Conservation (phyloP, 1,140 invertebrate species). For the Drosophila santomea region DNA sequence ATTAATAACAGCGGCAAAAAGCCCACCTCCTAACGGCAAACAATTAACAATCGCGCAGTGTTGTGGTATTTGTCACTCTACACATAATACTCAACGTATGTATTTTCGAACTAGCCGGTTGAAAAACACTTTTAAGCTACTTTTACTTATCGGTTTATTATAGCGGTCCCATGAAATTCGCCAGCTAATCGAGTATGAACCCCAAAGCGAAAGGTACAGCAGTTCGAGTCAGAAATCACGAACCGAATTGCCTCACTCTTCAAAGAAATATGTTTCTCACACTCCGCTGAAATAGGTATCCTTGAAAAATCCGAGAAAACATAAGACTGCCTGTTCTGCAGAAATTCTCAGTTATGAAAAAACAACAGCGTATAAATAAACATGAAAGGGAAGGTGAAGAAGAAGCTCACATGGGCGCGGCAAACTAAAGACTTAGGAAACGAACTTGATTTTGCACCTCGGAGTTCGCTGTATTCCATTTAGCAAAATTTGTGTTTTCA, state of each 20-base stretch:
- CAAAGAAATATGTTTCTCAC: constrained; percentile 44
- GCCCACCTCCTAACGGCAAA: constrained; percentile 44
- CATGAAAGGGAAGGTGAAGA: constrained; percentile 21
- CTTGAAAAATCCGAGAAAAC: constrained; percentile 63
- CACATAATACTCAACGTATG: constrained; percentile 42
- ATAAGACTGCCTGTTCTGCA: constrained; percentile 64
- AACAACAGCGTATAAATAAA: constrained; percentile 30
- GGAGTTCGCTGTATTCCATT: constrained; percentile 22
- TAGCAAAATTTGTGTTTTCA: constrained; percentile 24
- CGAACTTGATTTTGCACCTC: constrained; percentile 32
- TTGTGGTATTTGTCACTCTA: constrained; percentile 23
- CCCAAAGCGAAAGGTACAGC: constrained; percentile 61
- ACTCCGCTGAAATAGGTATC: constrained; percentile 48
- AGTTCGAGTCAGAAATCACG: constrained; percentile 37
- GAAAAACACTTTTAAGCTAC: constrained; percentile 75
- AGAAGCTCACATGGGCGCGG: constrained; percentile 29
- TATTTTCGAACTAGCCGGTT: constrained; percentile 52
- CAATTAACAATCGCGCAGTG: constrained; percentile 65
- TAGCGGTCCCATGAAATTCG: constrained; percentile 65
- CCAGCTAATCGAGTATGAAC: constrained; percentile 79
- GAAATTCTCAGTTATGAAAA: constrained; percentile 51
- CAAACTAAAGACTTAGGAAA: constrained; percentile 59
- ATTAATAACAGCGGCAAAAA: constrained; percentile 31
- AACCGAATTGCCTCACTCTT: constrained; percentile 17
- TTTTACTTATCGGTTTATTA: constrained; percentile 82